Evolutionary conservation across 1,140 invertebrate species (phyloP).

Genomic region (Nephotettix cincticeps): DNA sequence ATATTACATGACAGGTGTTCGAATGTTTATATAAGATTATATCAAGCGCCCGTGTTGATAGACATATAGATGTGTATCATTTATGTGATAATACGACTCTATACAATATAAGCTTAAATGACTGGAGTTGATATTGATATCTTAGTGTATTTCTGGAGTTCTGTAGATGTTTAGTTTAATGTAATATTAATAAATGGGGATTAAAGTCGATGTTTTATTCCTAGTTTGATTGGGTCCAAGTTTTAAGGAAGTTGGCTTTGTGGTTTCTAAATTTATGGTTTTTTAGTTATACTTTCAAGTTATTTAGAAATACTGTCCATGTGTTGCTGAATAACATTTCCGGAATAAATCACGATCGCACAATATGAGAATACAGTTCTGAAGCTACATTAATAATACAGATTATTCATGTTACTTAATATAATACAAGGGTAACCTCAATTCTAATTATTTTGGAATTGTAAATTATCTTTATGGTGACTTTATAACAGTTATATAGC

Average conservation of each 20-base stretch:
- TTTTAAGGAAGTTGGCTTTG: background rate
- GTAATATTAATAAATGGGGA: background rate
- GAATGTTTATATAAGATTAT: constrained; percentile 7
- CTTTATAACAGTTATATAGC: too few relatives aligned
- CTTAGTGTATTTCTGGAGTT: background rate
- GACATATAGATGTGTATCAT: constrained; percentile 10
- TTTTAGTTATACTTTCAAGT: too few relatives aligned
- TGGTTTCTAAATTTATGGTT: too few relatives aligned
- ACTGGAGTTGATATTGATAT: constrained; percentile 6
- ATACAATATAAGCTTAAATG: constrained; percentile 1
- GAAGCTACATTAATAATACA: too few relatives aligned
- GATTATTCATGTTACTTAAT: too few relatives aligned
- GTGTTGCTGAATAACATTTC: too few relatives aligned
- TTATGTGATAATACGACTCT: constrained; percentile 10
- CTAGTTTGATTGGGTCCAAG: background rate
- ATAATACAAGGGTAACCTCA: too few relatives aligned
- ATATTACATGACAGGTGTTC: background rate
- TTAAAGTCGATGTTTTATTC: background rate
- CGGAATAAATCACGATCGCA: too few relatives aligned
- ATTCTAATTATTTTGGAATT: too few relatives aligned
- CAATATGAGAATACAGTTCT: too few relatives aligned
- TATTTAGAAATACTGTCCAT: too few relatives aligned
- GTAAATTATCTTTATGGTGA: too few relatives aligned
- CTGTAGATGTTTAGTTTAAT: background rate
- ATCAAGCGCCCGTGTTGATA: background rate